phyloP scores from a whole-genome alignment of 2,113 vertebrate genomes.

The Melanerpes formicivorus region DNA sequence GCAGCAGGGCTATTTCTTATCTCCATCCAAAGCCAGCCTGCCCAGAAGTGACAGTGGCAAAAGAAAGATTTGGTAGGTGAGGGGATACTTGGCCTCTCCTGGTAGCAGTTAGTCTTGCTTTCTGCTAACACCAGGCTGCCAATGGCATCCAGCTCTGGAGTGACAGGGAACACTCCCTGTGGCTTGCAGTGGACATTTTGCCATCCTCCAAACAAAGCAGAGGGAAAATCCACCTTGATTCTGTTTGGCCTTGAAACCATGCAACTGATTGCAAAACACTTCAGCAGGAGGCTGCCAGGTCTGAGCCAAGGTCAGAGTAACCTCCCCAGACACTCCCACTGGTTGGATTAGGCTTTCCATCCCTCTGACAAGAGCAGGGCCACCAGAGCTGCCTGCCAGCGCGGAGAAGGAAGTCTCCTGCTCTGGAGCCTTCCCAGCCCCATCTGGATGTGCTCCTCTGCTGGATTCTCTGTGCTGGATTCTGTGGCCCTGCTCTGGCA shows the following conservation, averaged over 20 bases:
- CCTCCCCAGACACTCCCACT: not conserved
- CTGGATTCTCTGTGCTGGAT: no score
- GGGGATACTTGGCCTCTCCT: not conserved
- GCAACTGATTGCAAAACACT: not conserved
- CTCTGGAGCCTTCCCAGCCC: no score
- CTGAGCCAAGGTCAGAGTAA: not conserved
- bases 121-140: not conserved
- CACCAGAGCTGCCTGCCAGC: not conserved
- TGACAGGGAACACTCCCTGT: not conserved
- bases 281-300: not conserved
- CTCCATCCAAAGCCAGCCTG: not conserved
- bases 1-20: slow-evolving; percentile 8
- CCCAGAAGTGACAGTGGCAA: slow-evolving; percentile 6
- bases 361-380: not conserved
- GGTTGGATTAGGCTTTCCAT: not conserved
- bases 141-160: not conserved
- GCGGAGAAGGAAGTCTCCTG: not conserved
- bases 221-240: not conserved
- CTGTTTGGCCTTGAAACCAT: not conserved
- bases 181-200: not conserved
- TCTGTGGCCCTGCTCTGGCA: no score
- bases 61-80: not conserved
- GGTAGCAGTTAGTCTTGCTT: slow-evolving; percentile 9
- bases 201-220: not conserved
- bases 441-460: no score